Evolutionary conservation across 2,888 invertebrate genomes (phyloP).

Genomic region (Resseliella maxima): DNA sequence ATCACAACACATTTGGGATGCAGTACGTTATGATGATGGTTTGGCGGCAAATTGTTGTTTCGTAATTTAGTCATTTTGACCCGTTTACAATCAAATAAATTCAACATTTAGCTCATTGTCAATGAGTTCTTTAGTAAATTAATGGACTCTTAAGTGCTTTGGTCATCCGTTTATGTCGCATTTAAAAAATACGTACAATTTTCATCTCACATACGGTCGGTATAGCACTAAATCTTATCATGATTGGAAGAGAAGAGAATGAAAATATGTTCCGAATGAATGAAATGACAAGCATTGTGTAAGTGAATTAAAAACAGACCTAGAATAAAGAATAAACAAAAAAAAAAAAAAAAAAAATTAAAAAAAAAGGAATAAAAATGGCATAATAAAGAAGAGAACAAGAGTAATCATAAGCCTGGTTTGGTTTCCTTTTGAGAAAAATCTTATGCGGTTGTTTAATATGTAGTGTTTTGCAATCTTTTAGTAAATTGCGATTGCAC

Average conservation of each 20-base stretch:
- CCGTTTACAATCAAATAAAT: neutral
- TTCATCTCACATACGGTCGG: neutral
- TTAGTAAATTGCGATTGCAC: no score
- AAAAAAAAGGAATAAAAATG: neutral
- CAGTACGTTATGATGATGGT: neutral
- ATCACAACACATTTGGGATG: neutral
- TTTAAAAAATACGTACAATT: neutral
- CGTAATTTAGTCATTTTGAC: neutral
- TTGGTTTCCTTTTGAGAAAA: no score
- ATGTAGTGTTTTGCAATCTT: no score
- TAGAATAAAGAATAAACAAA: neutral
- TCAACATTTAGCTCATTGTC: neutral
- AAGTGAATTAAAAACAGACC: neutral
- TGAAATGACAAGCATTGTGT: no score
- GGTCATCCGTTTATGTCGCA: neutral
- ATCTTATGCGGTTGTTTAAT: no score
- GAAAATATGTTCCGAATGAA: no score
- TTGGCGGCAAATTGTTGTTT: neutral
- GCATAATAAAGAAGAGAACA: no score
- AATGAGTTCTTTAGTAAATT: neutral
- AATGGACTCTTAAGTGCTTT: slow-evolving; percentile 5
- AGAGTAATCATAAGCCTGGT: no score
- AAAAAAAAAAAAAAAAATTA: neutral
- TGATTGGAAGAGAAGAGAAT: no score
- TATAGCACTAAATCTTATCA: neutral